Conservation (phyloP, 2,888 invertebrate genomes). For the Sthenelais limicola region DNA sequence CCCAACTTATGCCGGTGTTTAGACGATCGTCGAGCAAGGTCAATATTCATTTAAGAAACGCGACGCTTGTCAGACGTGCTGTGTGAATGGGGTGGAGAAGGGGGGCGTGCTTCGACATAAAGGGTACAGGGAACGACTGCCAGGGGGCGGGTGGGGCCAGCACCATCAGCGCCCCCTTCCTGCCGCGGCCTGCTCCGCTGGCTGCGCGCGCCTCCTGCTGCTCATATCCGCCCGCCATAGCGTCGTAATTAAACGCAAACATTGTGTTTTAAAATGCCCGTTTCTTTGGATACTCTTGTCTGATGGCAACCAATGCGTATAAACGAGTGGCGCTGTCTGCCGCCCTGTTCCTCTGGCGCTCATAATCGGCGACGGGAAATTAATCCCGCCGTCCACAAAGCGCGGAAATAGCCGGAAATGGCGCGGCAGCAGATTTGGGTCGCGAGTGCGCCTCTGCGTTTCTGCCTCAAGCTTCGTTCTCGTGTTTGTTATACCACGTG, state of each 20-base stretch:
- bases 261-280: slow-evolving; percentile 39
- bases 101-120: slow-evolving; percentile 11
- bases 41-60: slow-evolving; percentile 38
- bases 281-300: slow-evolving; percentile 38
- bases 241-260: slow-evolving; percentile 37
- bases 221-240: slow-evolving; percentile 33
- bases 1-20: no score
- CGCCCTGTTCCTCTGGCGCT: slow-evolving; percentile 32
- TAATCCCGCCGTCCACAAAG: slow-evolving; percentile 34
- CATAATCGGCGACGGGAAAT: slow-evolving; percentile 39
- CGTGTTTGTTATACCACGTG: background rate
- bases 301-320: slow-evolving; percentile 16
- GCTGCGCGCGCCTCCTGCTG: background rate
- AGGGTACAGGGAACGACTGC: slow-evolving; percentile 6
- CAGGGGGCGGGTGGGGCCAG: no score
- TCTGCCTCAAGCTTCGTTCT: no score
- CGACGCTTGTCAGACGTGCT: slow-evolving; percentile 26
- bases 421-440: slow-evolving; percentile 35
- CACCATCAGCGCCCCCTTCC: no score
- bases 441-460: no score
- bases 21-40: background rate
- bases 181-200: background rate
- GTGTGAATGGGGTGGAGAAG: slow-evolving; percentile 15
- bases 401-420: slow-evolving; percentile 38
- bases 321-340: slow-evolving; percentile 17